These are phyloP conservation scores for Sericinus montela DNA, from an alignment of 2,888 invertebrate species.

Conservation along the genomic window DNA sequence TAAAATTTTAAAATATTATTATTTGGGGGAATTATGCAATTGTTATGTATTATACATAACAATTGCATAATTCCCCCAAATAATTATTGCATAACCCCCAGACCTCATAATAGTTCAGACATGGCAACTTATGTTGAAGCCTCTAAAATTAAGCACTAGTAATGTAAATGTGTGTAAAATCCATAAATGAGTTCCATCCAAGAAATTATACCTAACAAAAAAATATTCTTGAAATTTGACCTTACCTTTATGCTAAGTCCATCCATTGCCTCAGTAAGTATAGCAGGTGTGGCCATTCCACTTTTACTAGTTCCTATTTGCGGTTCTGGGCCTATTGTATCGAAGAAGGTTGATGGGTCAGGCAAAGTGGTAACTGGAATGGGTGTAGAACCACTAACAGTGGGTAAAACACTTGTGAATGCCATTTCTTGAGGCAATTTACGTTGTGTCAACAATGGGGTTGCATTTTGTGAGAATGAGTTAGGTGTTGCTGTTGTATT, in stretches of 20 bases:
- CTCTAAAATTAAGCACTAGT: no score
- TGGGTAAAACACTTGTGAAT: conserved; percentile 55
- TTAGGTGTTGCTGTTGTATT: conserved; percentile 37
- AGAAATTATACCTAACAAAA: no score
- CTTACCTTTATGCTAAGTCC: conserved; percentile 57
- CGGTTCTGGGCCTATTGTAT: conserved; percentile 66
- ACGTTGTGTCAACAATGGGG: conserved; percentile 49
- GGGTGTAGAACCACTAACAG: conserved; percentile 53
- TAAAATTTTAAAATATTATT: no score
- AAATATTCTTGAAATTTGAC: not conserved
- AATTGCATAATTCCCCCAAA: no score
- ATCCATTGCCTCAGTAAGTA: conserved; percentile 59
- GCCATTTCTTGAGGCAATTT: conserved; percentile 46
- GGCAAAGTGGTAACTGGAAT: conserved; percentile 63
- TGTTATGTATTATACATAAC: no score
- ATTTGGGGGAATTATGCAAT: no score
- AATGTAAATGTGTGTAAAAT: no score
- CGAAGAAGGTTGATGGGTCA: conserved; percentile 73
- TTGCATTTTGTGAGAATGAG: conserved; percentile 48
- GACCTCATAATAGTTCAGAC: no score
- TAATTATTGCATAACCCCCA: no score
- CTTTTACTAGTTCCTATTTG: conserved; percentile 46
- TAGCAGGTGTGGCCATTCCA: conserved; percentile 38
- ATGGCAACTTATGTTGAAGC: no score
- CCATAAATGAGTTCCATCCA: no score